Conservation (phyloP, 2,888 invertebrate genomes). For the Argyresthia goedartella region DNA sequence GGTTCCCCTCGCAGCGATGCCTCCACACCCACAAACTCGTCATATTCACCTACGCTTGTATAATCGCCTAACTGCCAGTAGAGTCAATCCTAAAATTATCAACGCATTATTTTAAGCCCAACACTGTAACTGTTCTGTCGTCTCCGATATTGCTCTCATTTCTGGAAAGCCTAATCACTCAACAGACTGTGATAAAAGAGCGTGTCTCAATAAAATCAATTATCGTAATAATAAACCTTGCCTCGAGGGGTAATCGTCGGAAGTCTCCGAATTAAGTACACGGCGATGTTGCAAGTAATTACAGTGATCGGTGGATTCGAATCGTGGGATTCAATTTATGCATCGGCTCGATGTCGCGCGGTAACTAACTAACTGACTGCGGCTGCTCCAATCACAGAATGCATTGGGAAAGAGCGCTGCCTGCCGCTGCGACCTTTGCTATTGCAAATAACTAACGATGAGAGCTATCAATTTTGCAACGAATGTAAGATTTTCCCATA, state of each 20-base stretch:
- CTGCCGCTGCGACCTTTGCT: too few relatives aligned
- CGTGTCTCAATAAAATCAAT: conserved; percentile 42
- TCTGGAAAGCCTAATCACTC: too few relatives aligned
- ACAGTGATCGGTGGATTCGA: conserved; percentile 38
- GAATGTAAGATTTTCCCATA: too few relatives aligned
- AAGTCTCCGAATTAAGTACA: conserved; percentile 44
- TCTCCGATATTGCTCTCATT: neutral
- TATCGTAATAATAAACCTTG: conserved; percentile 34
- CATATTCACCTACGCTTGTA: neutral
- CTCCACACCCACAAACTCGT: neutral
- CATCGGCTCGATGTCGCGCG: conserved; percentile 37
- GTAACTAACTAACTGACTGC: conserved; percentile 8
- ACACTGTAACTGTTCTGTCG: neutral
- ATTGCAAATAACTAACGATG: too few relatives aligned
- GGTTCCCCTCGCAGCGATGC: neutral
- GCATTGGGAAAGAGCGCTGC: too few relatives aligned
- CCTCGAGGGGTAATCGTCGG: conserved; percentile 36
- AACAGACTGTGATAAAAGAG: neutral
- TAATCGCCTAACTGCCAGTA: too few relatives aligned
- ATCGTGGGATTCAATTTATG: conserved; percentile 52
- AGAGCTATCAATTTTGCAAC: too few relatives aligned
- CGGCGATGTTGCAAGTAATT: conserved; percentile 38
- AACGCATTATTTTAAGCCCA: too few relatives aligned
- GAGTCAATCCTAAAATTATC: too few relatives aligned
- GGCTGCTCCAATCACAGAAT: neutral